Conservation (phyloP, 2,113 vertebrate genomes). For the Calidris pygmaea region DNA sequence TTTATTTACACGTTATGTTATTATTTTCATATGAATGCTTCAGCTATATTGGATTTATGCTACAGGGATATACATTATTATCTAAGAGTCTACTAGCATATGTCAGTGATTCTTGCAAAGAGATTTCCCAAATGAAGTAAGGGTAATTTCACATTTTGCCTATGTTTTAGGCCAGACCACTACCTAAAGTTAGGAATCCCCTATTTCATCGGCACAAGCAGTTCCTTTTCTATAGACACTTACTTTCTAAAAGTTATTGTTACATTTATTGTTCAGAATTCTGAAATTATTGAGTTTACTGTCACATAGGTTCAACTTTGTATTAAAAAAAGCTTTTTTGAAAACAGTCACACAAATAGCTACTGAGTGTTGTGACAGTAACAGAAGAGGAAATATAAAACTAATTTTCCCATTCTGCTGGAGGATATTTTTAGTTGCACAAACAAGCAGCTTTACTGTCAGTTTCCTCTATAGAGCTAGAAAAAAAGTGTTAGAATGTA, state of each 20-base stretch:
- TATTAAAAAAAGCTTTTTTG: not conserved
- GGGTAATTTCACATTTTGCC: not conserved
- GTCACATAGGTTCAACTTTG: not conserved
- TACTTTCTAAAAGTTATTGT: not conserved
- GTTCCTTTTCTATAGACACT: not conserved
- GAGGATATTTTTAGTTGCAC: slow-evolving; percentile 9
- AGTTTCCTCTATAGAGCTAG: not conserved
- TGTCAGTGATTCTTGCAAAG: not conserved
- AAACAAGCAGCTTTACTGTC: not conserved
- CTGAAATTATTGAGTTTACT: not conserved
- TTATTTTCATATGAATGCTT: not conserved
- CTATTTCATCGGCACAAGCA: not conserved
- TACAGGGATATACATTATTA: not conserved
- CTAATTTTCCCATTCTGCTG: not conserved
- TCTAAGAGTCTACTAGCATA: not conserved
- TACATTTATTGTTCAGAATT: not conserved
- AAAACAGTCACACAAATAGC: not conserved
- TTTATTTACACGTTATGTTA: not conserved
- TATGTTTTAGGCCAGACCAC: not conserved
- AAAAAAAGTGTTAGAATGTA: not conserved
- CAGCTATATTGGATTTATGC: not conserved
- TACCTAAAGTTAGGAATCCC: not conserved
- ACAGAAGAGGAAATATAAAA: not conserved
- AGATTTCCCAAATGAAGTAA: not conserved
- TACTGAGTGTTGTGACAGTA: not conserved